These are phyloP conservation scores for Vulpes ferrilata DNA, from an alignment of 2,113 vertebrate species.

Conservation along the genomic window DNA sequence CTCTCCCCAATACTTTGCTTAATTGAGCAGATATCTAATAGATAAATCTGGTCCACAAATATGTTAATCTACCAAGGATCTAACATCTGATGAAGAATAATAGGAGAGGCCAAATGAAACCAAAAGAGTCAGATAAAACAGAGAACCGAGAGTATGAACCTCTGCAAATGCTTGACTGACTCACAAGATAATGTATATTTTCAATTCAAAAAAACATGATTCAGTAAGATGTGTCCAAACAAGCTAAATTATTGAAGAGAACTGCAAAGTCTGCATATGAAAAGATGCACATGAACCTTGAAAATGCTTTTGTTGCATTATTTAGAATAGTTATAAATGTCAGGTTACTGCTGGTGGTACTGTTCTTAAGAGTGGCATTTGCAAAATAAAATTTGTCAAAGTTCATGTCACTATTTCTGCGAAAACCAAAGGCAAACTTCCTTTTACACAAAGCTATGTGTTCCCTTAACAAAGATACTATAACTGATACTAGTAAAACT, in stretches of 20 bases:
- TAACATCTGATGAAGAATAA: background rate
- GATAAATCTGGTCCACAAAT: background rate
- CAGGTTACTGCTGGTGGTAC: slow-evolving; percentile 83
- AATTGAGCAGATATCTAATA: background rate
- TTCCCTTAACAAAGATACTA: background rate
- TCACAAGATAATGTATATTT: slow-evolving; percentile 76
- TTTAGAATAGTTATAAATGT: slow-evolving; percentile 88
- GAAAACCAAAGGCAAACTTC: slow-evolving; percentile 36
- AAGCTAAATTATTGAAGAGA: slow-evolving; percentile 86
- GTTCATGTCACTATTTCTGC: slow-evolving; percentile 81
- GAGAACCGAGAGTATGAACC: background rate
- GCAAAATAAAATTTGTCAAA: slow-evolving; percentile 83
- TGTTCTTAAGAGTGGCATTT: slow-evolving; percentile 84
- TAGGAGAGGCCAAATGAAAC: background rate
- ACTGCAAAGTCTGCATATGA: slow-evolving; percentile 76
- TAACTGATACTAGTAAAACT: background rate
- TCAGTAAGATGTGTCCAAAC: slow-evolving; percentile 79
- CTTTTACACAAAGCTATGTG: slow-evolving; percentile 42
- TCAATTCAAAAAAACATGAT: slow-evolving; percentile 74
- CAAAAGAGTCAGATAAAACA: background rate
- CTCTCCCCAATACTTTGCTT: background rate
- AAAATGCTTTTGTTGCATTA: slow-evolving; percentile 88
- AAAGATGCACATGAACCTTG: slow-evolving; percentile 82
- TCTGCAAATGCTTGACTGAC: background rate
- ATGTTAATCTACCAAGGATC: background rate